Base-by-base conservation (phyloP, 1,140 invertebrate species). In the Rhynchophorus ferrugineus region DNA sequence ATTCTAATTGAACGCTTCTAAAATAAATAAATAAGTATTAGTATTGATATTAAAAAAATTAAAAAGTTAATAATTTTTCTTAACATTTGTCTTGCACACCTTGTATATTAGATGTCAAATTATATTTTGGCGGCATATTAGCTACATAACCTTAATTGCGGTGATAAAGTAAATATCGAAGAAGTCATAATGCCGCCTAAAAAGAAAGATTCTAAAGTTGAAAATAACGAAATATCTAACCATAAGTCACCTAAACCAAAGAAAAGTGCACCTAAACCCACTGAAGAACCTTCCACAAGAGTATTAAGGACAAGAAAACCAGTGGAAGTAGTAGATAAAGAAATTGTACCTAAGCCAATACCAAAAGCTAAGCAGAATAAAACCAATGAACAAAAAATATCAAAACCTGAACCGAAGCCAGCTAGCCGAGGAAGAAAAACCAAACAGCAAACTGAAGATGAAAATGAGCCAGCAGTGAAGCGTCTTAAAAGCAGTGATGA, bases 1-100 rank as follows among this genome's bases (percentile, higher is more conserved):
- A 61, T n/a, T 29, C 18, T 11, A 65, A 38, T 36, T 51, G 9
- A 0, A 61, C 51, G n/a, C 34, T 35, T 44, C 63, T 65, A 21
- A 35, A 59, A 62, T 22, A 53, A 38, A 11, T 6, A 38, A 38
- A 44, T 44, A n/a, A n/a, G n/a, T n/a, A n/a, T n/a, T n/a, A n/a
- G n/a, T n/a, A n/a, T n/a, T n/a, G n/a, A n/a, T n/a, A n/a, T n/a
- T n/a, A n/a, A n/a, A n/a, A n/a, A n/a, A n/a, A n/a, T n/a, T n/a
- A n/a, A n/a, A n/a, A n/a, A n/a, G n/a, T n/a, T n/a, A n/a, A n/a
- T n/a, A n/a, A n/a, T n/a, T n/a, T n/a, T n/a, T n/a, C n/a, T n/a
- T n/a, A n/a, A n/a, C n/a, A n/a, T n/a, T n/a, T n/a, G n/a, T n/a
- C 5, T 29, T 29, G 24, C 11, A 29, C 24, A 29, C 5, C 5